Evolutionary conservation across 2,113 vertebrate species (phyloP), one percentile per base, ranked within the genome.

Genomic region (Microcebus murinus): DNA sequence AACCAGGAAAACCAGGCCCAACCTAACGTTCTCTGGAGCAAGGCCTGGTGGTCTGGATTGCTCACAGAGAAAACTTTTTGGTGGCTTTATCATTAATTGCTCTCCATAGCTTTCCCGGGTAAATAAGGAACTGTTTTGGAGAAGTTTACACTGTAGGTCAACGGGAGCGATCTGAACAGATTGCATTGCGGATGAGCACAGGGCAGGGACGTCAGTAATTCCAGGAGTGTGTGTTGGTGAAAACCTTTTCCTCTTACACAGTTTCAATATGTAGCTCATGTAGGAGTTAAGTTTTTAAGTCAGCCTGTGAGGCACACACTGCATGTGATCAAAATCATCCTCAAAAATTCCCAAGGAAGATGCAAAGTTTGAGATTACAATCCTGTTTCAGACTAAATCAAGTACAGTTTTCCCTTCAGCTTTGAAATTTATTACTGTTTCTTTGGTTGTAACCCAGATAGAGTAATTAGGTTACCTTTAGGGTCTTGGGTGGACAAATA

Each of bases 371-470:
- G 65, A 71, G 65, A 76, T 77, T 73, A 6, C 52, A 42, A 17
- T 79, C 42, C 74, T 61, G 36, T 85, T 92, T 95, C 65, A 70
- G 34, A 77, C 45, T 84, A 29, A 73, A 87, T 84, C 42, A 39
- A 68, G 71, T 20, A 57, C 4, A 36, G 4, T 57, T 90, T 93
- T 90, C 59, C 45, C 31, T 74, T 94, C 31, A 86, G 15, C 27
- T 91, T 81, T 82, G 83, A 86, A 90, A 87, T 36, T 88, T 45
- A 6, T 23, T 95, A 68, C 57, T 71, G 39, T 84, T 83, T 92
- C 48, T 97, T 74, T 89, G 86, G 11, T 94, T 88, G 52, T 67
- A 82, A 82, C 14, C 17, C 59, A 77, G n/a, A 34, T 59, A 63
- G 36, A 94, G 55, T 82, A 79, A 21, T 88, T 84, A 83, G 45